Evolutionary conservation across 2,113 vertebrate species (phyloP), one percentile per base, ranked within the genome.

Genomic region (Anoura caudifer): DNA sequence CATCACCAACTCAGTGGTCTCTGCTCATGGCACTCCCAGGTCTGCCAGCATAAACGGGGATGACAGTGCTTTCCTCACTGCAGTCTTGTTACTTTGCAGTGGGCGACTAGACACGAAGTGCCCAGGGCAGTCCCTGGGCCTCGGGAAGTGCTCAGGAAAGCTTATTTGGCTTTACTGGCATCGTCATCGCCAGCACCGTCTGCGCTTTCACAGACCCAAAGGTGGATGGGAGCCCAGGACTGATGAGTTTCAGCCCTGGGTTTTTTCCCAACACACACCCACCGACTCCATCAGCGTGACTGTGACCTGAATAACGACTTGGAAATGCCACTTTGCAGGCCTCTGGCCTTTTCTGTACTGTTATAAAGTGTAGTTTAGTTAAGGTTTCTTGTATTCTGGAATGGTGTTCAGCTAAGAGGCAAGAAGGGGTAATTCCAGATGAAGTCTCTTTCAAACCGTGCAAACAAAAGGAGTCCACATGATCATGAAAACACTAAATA

Each of bases 151-250:
- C 26, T 24, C 11, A 0, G 4, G 16, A 3, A 33, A 38, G 50
- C 12, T 54, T 13, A 54, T 19, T 19, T 77, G 9, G 20, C 24
- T 0, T 56, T 15, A 3, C 8, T 17, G 3, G 13, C 33, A 11
- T 7, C 22, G 0, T 14, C 28, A 1, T 5, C 12, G 0, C 6
- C 61, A 33, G 56, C 63, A 11, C 41, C 22, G 12, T 1, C 63
- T 36, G 0, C 24, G 28, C 8, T 52, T 43, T 13, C 1, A 2
- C 50, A 54, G 50, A 41, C 13, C 3, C 7, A 1, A 36, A 69
- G 22, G 56, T 31, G 7, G 28, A 4, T 38, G 4, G 15, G 24
- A 45, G 33, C 24, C 26, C 65, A 36, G 19, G 5, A 72, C 50
- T 63, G 24, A 50, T 69, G 31, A 73, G 3, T 38, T 56, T 22